Evolutionary conservation across 2,888 invertebrate genomes (phyloP), one percentile per base, ranked within the genome.

Genomic region (Ligdia adustata): DNA sequence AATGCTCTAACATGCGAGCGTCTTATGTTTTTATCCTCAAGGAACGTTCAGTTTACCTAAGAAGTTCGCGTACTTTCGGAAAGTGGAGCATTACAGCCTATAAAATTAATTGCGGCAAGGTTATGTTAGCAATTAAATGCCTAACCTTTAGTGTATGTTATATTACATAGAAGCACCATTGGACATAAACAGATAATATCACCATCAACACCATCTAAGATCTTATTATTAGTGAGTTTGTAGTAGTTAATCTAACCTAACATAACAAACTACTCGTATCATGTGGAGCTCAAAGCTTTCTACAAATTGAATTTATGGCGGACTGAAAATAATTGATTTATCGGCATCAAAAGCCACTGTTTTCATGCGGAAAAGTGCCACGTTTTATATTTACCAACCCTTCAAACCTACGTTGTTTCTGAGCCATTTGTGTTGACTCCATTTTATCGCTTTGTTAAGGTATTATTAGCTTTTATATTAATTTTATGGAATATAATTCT

Each of bases 1-100:
- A 72, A 68, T 66, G 65, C 60, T 63, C 57, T 64, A 64, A 66
- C 52, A 54, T 51, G 47, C 42, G 44, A 35, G 47, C 42, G 41
- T 34, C 56, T 59, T 59, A 52, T 59, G 52, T 57, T 57, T 55
- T 46, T 33, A 29, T 29, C 24, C 24, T 34, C 13, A 22, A 16
- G 39, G 20, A 41, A 40, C 55, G 37, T 44, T 41, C 33, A 52
- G 9, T 38, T 49, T 22, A 52, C 51, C 43, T 34, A 47, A 18
- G 35, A 35, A 45, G 24, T 31, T 22, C 52, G 55, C 33, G 32
- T 31, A 40, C 35, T 41, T 31, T 41, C 35, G 27, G 40, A 26
- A 41, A 35, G 35, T 41, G 11, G 28, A 18, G 14, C 40, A 28
- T 40, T 40, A 38, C n/a, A 40, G 16, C 29, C 24, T 24, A 40